phyloP scores from a whole-genome alignment of 2,888 invertebrate species.

The Stenurella melanura region DNA sequence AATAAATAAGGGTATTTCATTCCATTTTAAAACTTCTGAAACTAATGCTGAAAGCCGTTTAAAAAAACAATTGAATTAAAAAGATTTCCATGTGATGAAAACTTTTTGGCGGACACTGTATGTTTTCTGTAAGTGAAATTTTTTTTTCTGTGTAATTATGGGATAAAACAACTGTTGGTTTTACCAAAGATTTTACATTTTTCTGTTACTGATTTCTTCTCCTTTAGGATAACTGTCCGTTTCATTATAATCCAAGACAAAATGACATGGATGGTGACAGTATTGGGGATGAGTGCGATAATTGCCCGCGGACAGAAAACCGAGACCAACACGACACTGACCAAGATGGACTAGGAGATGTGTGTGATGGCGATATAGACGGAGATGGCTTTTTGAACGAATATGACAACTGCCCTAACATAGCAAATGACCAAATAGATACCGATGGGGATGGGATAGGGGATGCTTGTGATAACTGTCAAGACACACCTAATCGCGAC shows the following conservation, averaged over 20 bases:
- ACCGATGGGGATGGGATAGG: constrained; percentile 90
- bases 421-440: constrained; percentile 88
- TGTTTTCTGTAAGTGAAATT: no score
- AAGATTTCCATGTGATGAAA: no score
- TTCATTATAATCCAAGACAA: constrained; percentile 88
- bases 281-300: constrained; percentile 92
- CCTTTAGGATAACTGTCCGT: constrained; percentile 87
- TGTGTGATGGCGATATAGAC: constrained; percentile 94
- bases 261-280: constrained; percentile 87
- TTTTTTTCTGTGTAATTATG: no score
- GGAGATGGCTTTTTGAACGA: constrained; percentile 87
- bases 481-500: constrained; percentile 82
- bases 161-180: no score
- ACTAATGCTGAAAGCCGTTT: no score
- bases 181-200: not conserved
- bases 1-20: no score
- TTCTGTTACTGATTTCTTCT: not conserved
- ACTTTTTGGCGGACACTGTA: no score
- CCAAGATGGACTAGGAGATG: constrained; percentile 86
- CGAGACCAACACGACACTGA: constrained; percentile 92
- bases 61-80: no score
- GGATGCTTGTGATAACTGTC: constrained; percentile 94
- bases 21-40: no score
- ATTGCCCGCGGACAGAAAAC: constrained; percentile 90
- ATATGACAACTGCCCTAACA: constrained; percentile 84